These are phyloP conservation scores for Microtus ochrogaster DNA, from an alignment of 2,113 vertebrate species.

Conservation along the genomic window DNA sequence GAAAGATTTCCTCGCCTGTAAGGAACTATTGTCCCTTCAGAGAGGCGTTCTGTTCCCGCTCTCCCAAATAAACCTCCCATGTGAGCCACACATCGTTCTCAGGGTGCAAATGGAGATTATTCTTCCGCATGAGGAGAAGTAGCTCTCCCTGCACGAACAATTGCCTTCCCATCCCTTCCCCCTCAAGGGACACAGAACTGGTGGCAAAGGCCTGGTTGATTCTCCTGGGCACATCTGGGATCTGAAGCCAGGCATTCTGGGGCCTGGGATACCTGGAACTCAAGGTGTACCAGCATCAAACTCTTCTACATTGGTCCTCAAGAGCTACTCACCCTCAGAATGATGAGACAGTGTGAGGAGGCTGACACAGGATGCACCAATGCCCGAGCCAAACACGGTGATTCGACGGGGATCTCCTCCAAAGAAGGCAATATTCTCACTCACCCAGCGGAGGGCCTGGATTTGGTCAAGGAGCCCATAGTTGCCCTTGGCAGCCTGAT, in stretches of 20 bases:
- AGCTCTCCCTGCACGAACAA: conserved; percentile 10
- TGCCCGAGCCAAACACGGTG: conserved; percentile 98
- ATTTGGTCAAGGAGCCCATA: conserved; percentile 99
- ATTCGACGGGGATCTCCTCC: conserved; percentile 97
- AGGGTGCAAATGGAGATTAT: conserved; percentile 7
- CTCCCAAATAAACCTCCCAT: not conserved
- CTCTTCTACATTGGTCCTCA: not conserved
- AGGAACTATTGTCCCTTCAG: conserved; percentile 41
- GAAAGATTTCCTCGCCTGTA: not conserved
- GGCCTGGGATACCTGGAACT: not conserved
- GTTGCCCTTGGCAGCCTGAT: conserved; percentile 99
- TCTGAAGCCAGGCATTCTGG: not conserved
- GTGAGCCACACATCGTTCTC: not conserved
- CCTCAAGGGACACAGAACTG: not conserved
- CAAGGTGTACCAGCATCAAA: not conserved
- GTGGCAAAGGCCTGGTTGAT: not conserved
- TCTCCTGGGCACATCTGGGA: not conserved
- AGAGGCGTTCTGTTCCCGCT: not conserved
- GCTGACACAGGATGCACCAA: conserved; percentile 98
- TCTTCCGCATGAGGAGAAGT: conserved; percentile 17
- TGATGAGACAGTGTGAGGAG: conserved; percentile 98
- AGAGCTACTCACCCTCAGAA: conserved; percentile 94
- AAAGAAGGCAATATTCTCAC: conserved; percentile 99
- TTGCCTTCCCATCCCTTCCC: not conserved
- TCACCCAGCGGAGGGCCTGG: conserved; percentile 98